These are phyloP conservation scores for Campoletis sonorensis DNA, from an alignment of 1,140 invertebrate species.

Conservation along the genomic window DNA sequence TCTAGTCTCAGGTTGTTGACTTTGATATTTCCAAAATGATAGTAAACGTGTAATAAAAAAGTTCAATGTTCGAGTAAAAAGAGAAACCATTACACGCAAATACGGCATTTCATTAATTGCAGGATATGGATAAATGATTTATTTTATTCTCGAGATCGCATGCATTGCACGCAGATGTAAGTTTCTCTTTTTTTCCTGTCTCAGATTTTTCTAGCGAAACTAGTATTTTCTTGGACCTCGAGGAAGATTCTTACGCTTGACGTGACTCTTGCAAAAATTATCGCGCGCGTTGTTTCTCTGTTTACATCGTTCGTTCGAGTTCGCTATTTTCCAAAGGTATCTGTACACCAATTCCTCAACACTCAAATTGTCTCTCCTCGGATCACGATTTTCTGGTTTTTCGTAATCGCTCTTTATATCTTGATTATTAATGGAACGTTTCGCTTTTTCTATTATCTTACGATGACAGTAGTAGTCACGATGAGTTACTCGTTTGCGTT, in stretches of 20 bases:
- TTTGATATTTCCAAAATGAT: neutral
- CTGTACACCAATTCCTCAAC: conserved; percentile 60
- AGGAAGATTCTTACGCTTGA: conserved; percentile 40
- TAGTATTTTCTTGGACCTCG: neutral
- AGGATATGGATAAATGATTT: neutral
- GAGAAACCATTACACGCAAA: neutral
- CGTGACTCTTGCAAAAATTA: conserved; percentile 55
- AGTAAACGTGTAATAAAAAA: neutral
- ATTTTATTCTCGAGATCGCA: neutral
- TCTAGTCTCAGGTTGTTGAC: neutral
- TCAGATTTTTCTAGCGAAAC: conserved; percentile 14
- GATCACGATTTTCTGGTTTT: neutral
- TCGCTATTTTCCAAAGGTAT: conserved; percentile 55
- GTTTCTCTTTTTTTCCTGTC: neutral
- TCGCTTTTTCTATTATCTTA: neutral
- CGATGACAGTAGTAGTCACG: conserved; percentile 13
- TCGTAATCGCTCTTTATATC: neutral
- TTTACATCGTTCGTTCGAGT: conserved; percentile 28
- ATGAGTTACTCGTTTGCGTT: conserved; percentile 33
- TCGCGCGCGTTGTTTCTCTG: conserved; percentile 56
- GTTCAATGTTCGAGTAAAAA: conserved; percentile 22
- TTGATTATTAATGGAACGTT: neutral
- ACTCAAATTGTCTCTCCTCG: conserved; percentile 12
- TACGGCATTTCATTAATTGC: conserved; percentile 26
- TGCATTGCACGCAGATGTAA: neutral